A percentile compares a stretch with the other conserved stretches of the same genome.
These are phyloP conservation scores for Allobates femoralis DNA, from an alignment of 2,797 vertebrate genomes.

Conservation along the genomic window DNA sequence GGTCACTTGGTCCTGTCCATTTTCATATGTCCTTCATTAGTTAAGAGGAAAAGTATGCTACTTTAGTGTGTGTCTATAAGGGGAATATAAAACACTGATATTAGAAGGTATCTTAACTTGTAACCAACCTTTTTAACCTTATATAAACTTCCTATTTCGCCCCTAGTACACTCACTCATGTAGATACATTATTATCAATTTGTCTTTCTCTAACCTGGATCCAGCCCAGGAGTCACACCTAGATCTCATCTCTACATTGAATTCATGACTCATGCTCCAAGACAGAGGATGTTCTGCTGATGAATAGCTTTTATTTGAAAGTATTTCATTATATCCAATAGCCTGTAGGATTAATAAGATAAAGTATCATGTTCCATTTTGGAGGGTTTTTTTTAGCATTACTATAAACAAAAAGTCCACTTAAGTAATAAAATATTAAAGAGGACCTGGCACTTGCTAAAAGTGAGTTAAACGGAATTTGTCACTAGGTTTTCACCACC, in stretches of 20 bases:
- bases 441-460: background rate
- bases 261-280: background rate
- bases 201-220: conserved; percentile 17
- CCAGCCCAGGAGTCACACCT: background rate
- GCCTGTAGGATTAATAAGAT: background rate
- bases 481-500: too few species aligned
- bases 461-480: background rate
- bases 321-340: background rate
- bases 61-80: background rate
- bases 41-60: background rate
- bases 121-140: background rate
- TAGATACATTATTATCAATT: conserved; percentile 4
- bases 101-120: background rate
- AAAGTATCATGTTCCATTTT: background rate
- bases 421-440: background rate
- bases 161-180: background rate
- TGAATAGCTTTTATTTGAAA: background rate
- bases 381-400: background rate
- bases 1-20: conserved; percentile 20
- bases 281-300: background rate
- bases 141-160: background rate
- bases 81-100: background rate
- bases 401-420: background rate
- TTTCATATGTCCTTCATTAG: conserved; percentile 7
- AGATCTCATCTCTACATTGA: background rate